Base-by-base conservation (phyloP, 92 coral and sea anemone genomes). In the Siderastrea radians region DNA sequence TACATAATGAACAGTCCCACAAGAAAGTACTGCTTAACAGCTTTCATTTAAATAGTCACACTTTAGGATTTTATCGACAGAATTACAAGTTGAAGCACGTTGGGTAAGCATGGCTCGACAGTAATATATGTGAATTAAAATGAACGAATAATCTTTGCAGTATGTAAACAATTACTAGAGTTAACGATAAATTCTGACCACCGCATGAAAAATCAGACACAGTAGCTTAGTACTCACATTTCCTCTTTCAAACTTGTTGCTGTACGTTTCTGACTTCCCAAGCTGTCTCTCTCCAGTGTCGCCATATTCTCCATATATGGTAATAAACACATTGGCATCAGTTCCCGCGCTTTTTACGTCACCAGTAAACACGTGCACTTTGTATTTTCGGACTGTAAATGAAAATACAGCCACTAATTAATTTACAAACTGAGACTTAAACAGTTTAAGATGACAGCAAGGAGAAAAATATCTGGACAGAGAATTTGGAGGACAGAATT, bases 241-340 rank as follows among this genome's bases (percentile, higher is more conserved):
- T 66, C 94, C 95, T 54, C 99, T 84, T 87, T 97, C 99, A 84
- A 97, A 97, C 90, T 97, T 97, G 85, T 97, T 96, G 13, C 94
- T 85, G 87, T 95, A 90, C 2, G 93, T 95, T 49, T 93, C 96
- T 12, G 99, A 97, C 86, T 95, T 97, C 81, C 90, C 57, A 45
- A 97, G 96, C 77, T 91, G 98, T 77, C 99, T 84, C 84, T 97
- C 99, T 2, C 99, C 99, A 46, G 93, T 90, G 84, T 97, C 99
- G 3, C 99, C 98, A 51, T 93, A 92, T 61, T 95, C 94, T 26
- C 99, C 99, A 86, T 93, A 95, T 81, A 97, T 76, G 89, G 98
- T 95, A 6, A 95, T 71, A 73, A 92, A 97, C 57, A 97, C 99
- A 81, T 97, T 97, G 45, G 99, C 98, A 76, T 94, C 96, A 5